Evolutionary conservation across 37 sponge, comb jelly and placozoan species (phyloP), one percentile per base, ranked within the genome.

Genomic region (Hormiphora californensis): DNA sequence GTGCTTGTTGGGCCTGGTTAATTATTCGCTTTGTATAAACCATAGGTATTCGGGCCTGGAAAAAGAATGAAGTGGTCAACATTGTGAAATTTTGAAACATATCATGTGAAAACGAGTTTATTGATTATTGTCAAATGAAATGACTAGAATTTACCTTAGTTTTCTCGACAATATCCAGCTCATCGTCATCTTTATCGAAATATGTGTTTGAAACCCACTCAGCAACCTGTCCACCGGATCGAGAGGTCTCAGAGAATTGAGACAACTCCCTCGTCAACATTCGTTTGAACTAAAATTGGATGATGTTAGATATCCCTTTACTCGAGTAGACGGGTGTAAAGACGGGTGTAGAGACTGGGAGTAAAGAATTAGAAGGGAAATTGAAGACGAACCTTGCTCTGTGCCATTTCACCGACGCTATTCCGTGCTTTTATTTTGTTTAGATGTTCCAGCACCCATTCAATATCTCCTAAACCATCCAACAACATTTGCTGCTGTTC

Each of bases 371-470:
- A 15, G 53, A 17, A 17, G 53, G 15, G 53, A 15, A 49, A 15
- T 15, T 49, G 53, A 9, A 49, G 9, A 30, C 30, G 31, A 34
- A 89, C 89, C 86, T 94, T 92, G 55, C 86, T 90, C 86, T 92
- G 91, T 0, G 94, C 94, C 94, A 94, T 81, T 17, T 59, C 88
- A 0, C 96, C 93, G 69, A 93, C 89, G 23, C 90, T 89, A 85
- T 95, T 95, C 8, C 88, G 87, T 1, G 93, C 91, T 86, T 93
- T 86, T 34, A 95, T 85, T 17, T 89, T 68, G 87, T 95, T 91
- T 36, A 95, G 91, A 78, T 90, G 87, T 30, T 90, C 89, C 39
- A 95, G 85, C 78, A 93, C 93, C 91, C 94, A 92, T 73, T 93
- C 96, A n/a, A 95, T 37, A 40, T 91, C 89, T 19, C 87, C 41